phyloP scores from a whole-genome alignment of 2,113 vertebrate species.

The Urocitellus parryii region DNA sequence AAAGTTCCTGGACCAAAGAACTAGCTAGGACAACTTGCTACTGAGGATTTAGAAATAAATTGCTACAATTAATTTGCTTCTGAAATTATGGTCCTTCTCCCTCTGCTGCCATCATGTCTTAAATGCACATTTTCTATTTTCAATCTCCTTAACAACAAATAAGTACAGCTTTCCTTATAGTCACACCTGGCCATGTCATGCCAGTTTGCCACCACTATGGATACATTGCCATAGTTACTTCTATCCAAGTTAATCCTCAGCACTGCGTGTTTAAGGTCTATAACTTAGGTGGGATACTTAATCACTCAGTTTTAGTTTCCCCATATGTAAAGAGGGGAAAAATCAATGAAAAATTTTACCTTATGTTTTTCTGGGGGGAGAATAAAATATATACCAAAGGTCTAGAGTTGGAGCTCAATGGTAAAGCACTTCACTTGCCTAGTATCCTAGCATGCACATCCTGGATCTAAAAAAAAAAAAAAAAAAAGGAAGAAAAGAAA shows the following conservation, averaged over 20 bases:
- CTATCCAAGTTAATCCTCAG: neutral
- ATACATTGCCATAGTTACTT: neutral
- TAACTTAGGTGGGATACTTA: neutral
- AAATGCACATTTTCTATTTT: neutral
- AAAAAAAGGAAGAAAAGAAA: neutral
- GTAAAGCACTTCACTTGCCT: no score
- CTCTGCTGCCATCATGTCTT: neutral
- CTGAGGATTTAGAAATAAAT: neutral
- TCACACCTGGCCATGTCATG: neutral
- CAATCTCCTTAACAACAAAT: neutral
- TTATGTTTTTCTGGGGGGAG: neutral
- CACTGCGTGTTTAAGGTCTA: neutral
- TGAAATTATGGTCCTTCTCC: rapidly evolving
- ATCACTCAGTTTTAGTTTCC: neutral
- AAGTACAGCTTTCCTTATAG: neutral
- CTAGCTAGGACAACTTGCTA: neutral
- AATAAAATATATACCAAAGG: no score
- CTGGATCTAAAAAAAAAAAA: neutral
- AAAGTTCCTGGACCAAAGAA: neutral
- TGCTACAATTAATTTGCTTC: neutral
- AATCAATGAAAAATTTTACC: neutral
- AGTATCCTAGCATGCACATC: neutral
- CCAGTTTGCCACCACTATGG: neutral
- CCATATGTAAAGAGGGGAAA: neutral
- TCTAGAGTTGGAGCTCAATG: neutral